Base-by-base conservation (phyloP, 2,888 invertebrate genomes). In the Brachypterus glaber region DNA sequence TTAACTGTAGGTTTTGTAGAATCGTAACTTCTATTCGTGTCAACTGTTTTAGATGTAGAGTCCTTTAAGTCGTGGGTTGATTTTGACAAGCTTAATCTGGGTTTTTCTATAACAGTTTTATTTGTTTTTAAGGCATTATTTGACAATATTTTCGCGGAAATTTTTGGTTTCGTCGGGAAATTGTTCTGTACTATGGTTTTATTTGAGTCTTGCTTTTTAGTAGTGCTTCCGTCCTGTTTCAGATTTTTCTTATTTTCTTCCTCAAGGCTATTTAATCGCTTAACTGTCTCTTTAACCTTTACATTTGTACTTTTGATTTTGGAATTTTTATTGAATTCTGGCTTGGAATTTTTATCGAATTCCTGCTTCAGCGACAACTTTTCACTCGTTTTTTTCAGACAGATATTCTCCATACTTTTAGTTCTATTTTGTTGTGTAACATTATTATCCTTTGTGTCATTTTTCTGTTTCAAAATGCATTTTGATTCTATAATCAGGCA, bases 401-500 rank as follows among this genome's bases (percentile, higher is more conserved):
- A n/a, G 24, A 59, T 43, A 38, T 59, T 56, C 25, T 42, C 45
- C 44, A 60, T 40, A 40, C 61, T 61, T 44, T 55, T 58, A 3
- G 59, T 58, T 37, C 57, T 52, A 16, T 38, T 39, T 36, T 37
- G 33, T n/a, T n/a, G n/a, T n/a, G n/a, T n/a, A 29, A 43, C 17
- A 17, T 46, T 35, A 25, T 27, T 7, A 2, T 26, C 15, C 14
- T 39, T 36, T 27, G n/a, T n/a, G n/a, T n/a, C n/a, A n/a, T n/a
- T n/a, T n/a, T n/a, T 63, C 57, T 76, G 77, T 56, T 79, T 76
- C 34, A 77, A 60, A 48, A 79, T 75, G 57, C 79, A 80, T 43
- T 77, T 72, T 1, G 79, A 78, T 60, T 78, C 79, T 36, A 79
- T 79, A 41, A 78, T 78, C 54, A 77, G 77, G 58, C 79, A 79